Evolutionary conservation across 2,113 vertebrate genomes (phyloP).

Genomic region (Amazona vittata): DNA sequence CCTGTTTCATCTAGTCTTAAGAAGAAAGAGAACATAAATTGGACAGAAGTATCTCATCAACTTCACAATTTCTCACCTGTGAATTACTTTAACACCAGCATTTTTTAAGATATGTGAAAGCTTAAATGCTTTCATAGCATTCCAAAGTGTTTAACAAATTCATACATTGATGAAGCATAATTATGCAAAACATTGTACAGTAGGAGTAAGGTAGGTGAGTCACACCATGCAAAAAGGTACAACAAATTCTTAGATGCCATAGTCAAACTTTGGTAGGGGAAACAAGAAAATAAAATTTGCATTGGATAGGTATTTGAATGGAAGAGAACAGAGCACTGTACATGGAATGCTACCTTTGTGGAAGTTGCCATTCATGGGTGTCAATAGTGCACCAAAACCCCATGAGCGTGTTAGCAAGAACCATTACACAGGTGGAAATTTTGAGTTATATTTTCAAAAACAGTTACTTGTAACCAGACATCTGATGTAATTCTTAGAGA

Average conservation of each 20-base stretch:
- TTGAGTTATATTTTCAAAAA: neutral
- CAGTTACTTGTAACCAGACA: neutral
- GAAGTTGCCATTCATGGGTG: rapidly evolving
- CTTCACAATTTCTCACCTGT: neutral
- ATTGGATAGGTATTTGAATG: neutral
- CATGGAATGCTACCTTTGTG: neutral
- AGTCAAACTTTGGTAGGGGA: neutral
- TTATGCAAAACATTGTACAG: neutral
- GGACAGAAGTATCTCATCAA: neutral
- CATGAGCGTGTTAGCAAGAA: neutral
- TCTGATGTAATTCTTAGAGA: neutral
- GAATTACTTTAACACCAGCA: neutral
- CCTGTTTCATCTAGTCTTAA: neutral
- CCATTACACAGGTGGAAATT: neutral
- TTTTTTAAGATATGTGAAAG: neutral
- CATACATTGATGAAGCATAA: neutral
- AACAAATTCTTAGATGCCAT: neutral
- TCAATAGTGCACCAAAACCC: neutral
- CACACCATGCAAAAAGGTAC: neutral
- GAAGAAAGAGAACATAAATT: neutral
- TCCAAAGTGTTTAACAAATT: neutral
- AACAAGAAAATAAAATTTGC: neutral
- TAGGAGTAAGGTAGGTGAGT: neutral
- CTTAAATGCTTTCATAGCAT: neutral
- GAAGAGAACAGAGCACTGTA: rapidly evolving